A percentile compares a stretch with the other conserved stretches of the same genome.
These are phyloP conservation scores for Halcyon leucocephala DNA, from an alignment of 2,797 vertebrate genomes.

Conservation along the genomic window DNA sequence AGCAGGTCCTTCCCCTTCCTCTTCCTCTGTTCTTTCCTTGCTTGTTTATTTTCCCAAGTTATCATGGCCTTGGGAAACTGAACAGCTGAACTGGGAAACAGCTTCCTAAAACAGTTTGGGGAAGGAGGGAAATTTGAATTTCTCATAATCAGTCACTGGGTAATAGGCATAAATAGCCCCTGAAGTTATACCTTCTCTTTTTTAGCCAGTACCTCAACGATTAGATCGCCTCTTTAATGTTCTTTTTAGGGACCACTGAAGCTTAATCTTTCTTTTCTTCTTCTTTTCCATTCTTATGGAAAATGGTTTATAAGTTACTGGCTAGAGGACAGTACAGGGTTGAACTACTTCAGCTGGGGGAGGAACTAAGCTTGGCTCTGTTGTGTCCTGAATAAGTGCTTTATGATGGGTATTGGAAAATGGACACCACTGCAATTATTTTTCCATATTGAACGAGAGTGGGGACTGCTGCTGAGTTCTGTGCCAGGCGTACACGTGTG, in stretches of 20 bases:
- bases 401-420: not conserved
- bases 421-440: not conserved
- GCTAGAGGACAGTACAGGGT: not conserved
- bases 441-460: not conserved
- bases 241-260: not conserved
- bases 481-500: not conserved
- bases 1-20: not conserved
- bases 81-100: not conserved
- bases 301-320: not conserved
- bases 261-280: not conserved
- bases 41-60: not conserved
- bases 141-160: not conserved
- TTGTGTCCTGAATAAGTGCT: not conserved
- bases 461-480: not conserved
- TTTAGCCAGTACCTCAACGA: not conserved
- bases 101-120: not conserved
- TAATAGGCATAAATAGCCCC: not conserved
- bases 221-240: not conserved
- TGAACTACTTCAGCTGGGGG: not conserved
- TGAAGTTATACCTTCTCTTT: not conserved
- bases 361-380: not conserved
- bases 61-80: not conserved
- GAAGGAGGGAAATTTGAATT: not conserved
- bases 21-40: not conserved
- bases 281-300: not conserved